A percentile compares a stretch with the other conserved stretches of the same genome.
These are phyloP conservation scores for Drosophila kanekoi DNA, from an alignment of 2,888 invertebrate species.

Conservation along the genomic window DNA sequence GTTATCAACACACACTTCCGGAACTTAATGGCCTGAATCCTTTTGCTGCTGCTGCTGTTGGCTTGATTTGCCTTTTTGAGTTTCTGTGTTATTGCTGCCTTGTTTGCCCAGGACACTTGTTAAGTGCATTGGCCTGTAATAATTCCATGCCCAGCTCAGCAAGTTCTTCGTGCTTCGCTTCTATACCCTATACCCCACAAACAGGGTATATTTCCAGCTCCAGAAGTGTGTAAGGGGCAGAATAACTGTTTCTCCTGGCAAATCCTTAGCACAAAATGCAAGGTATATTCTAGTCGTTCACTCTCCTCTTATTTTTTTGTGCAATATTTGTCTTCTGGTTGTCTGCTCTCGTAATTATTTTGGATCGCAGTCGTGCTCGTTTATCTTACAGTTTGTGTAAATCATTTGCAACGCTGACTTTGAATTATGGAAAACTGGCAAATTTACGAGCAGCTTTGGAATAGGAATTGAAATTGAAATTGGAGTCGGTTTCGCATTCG, in stretches of 20 bases:
- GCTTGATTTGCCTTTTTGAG: conserved; percentile 51
- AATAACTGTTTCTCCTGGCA: too few species aligned
- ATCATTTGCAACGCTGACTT: conserved; percentile 53
- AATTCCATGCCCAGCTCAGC: conserved; percentile 39
- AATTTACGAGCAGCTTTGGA: conserved; percentile 46
- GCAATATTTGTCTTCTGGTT: conserved; percentile 15
- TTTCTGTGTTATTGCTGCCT: conserved; percentile 17
- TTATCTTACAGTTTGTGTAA: conserved; percentile 51
- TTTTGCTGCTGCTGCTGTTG: conserved; percentile 70
- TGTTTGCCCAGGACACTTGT: conserved; percentile 42
- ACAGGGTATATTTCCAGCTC: too few species aligned
- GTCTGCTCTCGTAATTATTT: conserved; percentile 48
- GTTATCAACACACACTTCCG: conserved; percentile 82
- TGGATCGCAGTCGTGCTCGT: conserved; percentile 19
- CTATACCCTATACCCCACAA: not conserved
- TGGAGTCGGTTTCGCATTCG: not conserved
- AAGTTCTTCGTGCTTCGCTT: not conserved
- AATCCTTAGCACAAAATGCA: not conserved
- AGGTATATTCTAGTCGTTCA: conserved; percentile 12
- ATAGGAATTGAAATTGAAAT: conserved; percentile 5
- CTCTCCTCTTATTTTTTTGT: not conserved
- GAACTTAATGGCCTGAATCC: conserved; percentile 85
- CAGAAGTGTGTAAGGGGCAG: too few species aligned
- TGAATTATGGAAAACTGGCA: conserved; percentile 57
- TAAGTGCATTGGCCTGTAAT: conserved; percentile 77